phyloP scores from a whole-genome alignment of 2,888 invertebrate species.

The Macrosiphum euphorbiae region DNA sequence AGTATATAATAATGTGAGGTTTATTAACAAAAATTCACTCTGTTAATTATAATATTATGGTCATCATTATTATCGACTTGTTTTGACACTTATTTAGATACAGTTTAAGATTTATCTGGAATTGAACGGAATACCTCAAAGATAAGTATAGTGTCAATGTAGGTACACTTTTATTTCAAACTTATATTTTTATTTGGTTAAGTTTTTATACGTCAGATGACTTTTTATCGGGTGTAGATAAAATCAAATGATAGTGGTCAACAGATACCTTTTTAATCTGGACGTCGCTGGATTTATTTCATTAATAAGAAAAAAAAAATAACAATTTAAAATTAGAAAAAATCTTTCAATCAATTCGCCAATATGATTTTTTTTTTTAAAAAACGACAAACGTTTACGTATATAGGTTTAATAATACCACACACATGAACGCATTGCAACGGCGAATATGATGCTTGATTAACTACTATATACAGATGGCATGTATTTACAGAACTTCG shows the following conservation, averaged over 20 bases:
- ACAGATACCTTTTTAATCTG: background rate
- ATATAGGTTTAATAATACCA: background rate
- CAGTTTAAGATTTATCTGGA: background rate
- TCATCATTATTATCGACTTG: too few species aligned
- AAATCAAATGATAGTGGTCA: background rate
- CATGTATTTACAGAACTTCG: slow-evolving; percentile 13
- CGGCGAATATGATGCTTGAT: slow-evolving; percentile 13
- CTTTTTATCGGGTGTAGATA: background rate
- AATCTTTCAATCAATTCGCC: background rate
- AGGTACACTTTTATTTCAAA: background rate
- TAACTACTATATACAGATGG: slow-evolving; percentile 2
- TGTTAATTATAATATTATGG: too few species aligned
- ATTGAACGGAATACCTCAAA: background rate
- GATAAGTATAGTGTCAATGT: background rate
- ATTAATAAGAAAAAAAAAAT: background rate
- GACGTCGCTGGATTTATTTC: background rate
- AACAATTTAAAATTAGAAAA: background rate
- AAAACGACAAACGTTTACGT: background rate
- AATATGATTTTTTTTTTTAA: slow-evolving; percentile 7
- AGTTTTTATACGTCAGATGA: background rate
- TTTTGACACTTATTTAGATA: background rate
- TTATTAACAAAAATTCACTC: background rate
- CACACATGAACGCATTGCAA: background rate
- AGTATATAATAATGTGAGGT: background rate
- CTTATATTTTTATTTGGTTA: background rate